Conservation (phyloP, 2,888 invertebrate species). For the Penaeus monodon region DNA sequence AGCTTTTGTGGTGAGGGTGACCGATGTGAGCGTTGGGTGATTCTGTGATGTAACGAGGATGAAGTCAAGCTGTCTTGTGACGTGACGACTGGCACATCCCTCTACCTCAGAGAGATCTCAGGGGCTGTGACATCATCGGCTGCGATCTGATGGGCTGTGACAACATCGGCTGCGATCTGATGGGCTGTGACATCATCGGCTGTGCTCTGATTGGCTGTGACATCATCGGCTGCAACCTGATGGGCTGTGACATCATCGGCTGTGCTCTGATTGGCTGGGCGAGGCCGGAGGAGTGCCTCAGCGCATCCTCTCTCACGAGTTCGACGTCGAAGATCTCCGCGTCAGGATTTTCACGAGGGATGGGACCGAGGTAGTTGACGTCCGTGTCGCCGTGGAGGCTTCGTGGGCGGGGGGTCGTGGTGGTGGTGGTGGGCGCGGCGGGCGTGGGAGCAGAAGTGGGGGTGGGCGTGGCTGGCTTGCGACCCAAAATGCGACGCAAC, state of each 20-base stretch:
- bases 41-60: no score
- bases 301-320: slow-evolving; percentile 18
- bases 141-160: no score
- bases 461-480: no score
- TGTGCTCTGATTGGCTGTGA: slow-evolving; percentile 24
- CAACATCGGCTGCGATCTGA: slow-evolving; percentile 31
- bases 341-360: slow-evolving; percentile 17
- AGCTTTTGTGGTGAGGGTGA: no score
- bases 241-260: slow-evolving; percentile 24
- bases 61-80: no score
- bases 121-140: no score
- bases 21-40: no score
- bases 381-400: neutral
- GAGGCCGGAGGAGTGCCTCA: neutral
- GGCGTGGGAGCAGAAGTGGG: neutral
- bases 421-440: neutral
- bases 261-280: slow-evolving; percentile 14
- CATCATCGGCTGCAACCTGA: slow-evolving; percentile 11
- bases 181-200: slow-evolving; percentile 27
- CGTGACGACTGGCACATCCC: no score
- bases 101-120: no score
- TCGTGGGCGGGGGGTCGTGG: neutral
- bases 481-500: no score
- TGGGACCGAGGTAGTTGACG: slow-evolving; percentile 22
- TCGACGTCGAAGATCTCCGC: slow-evolving; percentile 32